Percentiles rank a stretch among this genome's conserved stretches.
These are phyloP conservation scores for Odocoileus hemionus DNA, from an alignment of 2,113 vertebrate species.

Conservation along the genomic window DNA sequence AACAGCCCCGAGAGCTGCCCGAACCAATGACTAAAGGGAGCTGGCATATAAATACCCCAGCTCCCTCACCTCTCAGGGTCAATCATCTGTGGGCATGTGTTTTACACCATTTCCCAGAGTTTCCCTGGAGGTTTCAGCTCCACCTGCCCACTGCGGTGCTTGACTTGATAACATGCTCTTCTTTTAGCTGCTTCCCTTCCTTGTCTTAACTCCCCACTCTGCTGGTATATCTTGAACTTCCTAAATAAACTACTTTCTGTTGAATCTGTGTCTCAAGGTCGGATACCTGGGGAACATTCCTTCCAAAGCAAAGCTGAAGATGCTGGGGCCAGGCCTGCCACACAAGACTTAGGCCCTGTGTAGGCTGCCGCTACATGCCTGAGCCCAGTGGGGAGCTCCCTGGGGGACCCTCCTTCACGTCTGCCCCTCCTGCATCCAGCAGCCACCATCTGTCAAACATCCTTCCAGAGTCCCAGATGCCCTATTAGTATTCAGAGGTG, in stretches of 20 bases:
- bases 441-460: neutral
- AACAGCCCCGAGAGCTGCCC: neutral
- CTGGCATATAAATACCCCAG: neutral
- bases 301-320: neutral
- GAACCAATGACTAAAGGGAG: neutral
- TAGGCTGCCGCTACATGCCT: neutral
- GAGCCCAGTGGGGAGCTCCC: neutral
- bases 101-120: neutral
- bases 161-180: neutral
- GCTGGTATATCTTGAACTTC: neutral
- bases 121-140: neutral
- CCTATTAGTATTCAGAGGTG: slow-evolving; percentile 29
- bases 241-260: neutral
- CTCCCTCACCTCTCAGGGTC: neutral
- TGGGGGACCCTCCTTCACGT: neutral
- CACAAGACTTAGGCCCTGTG: rapidly evolving
- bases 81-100: neutral
- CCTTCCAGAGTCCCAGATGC: neutral
- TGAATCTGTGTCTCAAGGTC: neutral
- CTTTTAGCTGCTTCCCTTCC: neutral
- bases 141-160: too few relatives aligned
- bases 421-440: neutral
- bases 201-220: neutral
- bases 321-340: rapidly evolving
- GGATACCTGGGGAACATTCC: neutral